phyloP scores from a whole-genome alignment of 2,888 invertebrate genomes.

The Standfussiana lucernea region DNA sequence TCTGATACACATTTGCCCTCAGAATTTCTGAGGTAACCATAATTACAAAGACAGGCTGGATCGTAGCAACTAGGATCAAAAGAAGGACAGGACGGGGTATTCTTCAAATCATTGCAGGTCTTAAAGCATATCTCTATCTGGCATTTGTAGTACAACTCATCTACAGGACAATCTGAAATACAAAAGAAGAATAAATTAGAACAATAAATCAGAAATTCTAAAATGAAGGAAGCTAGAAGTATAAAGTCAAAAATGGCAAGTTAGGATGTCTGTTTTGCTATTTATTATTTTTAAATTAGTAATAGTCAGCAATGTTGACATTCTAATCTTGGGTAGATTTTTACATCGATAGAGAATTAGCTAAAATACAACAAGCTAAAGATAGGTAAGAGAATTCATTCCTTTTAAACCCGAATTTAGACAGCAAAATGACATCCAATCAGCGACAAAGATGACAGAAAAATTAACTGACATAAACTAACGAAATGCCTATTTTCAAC shows the following conservation, averaged over 20 bases:
- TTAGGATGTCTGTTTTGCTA: neutral
- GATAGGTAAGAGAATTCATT: neutral
- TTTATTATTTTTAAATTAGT: neutral
- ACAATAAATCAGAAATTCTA: neutral
- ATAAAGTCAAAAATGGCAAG: neutral
- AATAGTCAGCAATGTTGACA: too few relatives aligned
- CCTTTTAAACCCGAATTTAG: neutral
- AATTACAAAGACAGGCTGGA: slow-evolving; percentile 26
- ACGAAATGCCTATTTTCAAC: neutral
- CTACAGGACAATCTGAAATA: slow-evolving; percentile 10
- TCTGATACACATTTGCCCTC: slow-evolving; percentile 16
- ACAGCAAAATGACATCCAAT: neutral
- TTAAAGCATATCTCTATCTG: slow-evolving; percentile 13
- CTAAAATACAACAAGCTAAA: neutral
- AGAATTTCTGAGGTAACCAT: slow-evolving; percentile 25
- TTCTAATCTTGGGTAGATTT: neutral
- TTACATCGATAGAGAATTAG: too few relatives aligned
- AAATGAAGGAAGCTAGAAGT: neutral
- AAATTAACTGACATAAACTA: neutral
- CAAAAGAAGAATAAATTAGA: neutral
- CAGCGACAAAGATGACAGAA: neutral
- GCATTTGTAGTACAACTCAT: slow-evolving; percentile 25
- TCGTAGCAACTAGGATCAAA: slow-evolving; percentile 11
- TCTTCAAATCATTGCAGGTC: slow-evolving; percentile 17
- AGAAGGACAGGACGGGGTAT: neutral